Conservation (phyloP, 2,888 invertebrate genomes). For the Dorcus hopei region DNA sequence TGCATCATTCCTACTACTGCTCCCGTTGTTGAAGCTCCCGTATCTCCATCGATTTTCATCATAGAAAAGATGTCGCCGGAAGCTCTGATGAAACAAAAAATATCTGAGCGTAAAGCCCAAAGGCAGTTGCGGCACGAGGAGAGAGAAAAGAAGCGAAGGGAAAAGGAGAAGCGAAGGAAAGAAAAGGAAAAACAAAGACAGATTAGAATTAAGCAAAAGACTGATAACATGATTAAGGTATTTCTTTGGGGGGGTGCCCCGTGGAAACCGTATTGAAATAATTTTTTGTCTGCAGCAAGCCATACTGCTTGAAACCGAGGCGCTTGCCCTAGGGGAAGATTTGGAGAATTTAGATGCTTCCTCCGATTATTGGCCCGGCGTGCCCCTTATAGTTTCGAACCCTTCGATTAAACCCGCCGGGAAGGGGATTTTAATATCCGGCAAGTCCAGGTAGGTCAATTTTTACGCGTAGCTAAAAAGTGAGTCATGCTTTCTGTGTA, state of each 20-base stretch:
- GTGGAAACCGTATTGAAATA: too few relatives aligned
- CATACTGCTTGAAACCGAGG: conserved; percentile 26
- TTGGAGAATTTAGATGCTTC: conserved; percentile 25
- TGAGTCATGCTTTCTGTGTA: neutral
- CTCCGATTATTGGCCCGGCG: conserved; percentile 40
- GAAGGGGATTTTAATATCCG: conserved; percentile 57
- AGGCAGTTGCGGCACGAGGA: conserved; percentile 42
- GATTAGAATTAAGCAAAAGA: conserved; percentile 42
- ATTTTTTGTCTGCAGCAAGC: conserved; percentile 8
- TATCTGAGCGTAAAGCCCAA: conserved; percentile 42
- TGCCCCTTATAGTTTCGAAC: conserved; percentile 29
- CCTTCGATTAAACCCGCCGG: conserved; percentile 49
- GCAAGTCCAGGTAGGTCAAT: conserved; percentile 44
- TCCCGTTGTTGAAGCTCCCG: neutral
- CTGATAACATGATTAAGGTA: conserved; percentile 50
- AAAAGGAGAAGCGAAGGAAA: conserved; percentile 43
- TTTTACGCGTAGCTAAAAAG: neutral
- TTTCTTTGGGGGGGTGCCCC: neutral
- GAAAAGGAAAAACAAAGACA: conserved; percentile 45
- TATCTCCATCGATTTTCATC: neutral
- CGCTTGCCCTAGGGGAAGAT: conserved; percentile 26
- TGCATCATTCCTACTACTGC: neutral
- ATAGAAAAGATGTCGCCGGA: conserved; percentile 30
- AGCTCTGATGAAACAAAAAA: conserved; percentile 37
- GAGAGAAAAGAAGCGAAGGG: conserved; percentile 42